Percentiles rank a stretch among this genome's conserved stretches.
phyloP scores from a whole-genome alignment of 2,797 vertebrate genomes.

The Molothrus ater region DNA sequence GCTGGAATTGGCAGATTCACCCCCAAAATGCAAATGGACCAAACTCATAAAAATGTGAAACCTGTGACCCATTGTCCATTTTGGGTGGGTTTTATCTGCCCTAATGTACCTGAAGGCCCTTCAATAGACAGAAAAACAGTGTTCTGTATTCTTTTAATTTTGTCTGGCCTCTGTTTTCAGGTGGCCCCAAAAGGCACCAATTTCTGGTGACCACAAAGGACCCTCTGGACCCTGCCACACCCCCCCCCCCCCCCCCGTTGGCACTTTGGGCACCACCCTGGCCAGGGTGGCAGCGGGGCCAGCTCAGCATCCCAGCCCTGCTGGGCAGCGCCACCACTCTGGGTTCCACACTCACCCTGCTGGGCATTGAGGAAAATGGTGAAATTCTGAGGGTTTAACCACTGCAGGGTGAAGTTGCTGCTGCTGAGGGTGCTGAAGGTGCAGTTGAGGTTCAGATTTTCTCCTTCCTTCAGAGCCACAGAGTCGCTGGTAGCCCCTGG shows the following conservation, averaged over 20 bases:
- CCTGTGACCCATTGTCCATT: not conserved
- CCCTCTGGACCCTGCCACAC: not conserved
- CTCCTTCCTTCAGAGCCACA: constrained; percentile 63
- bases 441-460: constrained; percentile 52
- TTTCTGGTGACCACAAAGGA: not conserved
- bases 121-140: not conserved
- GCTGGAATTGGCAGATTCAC: not conserved
- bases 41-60: not conserved
- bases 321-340: not conserved
- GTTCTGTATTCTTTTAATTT: fast-evolving
- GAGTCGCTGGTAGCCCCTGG: not conserved
- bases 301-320: constrained; percentile 25
- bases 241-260: fast-evolving
- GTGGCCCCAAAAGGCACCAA: fast-evolving
- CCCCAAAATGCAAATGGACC: not conserved
- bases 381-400: constrained; percentile 69
- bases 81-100: not conserved
- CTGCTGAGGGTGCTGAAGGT: not conserved
- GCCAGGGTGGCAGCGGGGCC: not conserved
- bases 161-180: not conserved
- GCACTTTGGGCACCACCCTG: not conserved
- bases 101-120: not conserved
- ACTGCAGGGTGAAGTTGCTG: constrained; percentile 6
- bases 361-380: constrained; percentile 64
- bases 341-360: constrained; percentile 65